These are phyloP conservation scores for Trichacis sp. DNA, from an alignment of 2,888 invertebrate species.

Conservation along the genomic window DNA sequence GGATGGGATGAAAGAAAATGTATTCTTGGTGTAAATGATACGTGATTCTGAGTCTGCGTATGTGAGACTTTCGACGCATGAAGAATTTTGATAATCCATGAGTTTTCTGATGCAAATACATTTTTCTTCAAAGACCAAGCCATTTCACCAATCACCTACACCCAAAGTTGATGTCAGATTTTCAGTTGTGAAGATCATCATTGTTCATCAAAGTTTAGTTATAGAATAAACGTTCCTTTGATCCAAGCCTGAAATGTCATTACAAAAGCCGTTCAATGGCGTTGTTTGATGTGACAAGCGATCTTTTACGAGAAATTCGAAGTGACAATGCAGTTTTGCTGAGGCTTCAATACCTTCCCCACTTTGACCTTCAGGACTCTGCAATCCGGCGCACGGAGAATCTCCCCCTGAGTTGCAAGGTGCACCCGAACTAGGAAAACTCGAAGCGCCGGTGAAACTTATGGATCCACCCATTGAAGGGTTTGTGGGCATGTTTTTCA, in stretches of 20 bases:
- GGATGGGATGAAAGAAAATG: too few relatives aligned
- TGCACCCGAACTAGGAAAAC: constrained; percentile 15
- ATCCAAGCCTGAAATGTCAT: too few relatives aligned
- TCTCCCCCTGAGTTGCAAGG: neutral
- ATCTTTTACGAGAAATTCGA: neutral
- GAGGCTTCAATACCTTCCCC: constrained; percentile 32
- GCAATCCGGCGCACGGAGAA: constrained; percentile 7
- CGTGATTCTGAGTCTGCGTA: too few relatives aligned
- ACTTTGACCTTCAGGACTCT: constrained; percentile 7
- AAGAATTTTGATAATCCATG: too few relatives aligned
- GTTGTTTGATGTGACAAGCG: neutral
- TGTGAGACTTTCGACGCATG: too few relatives aligned
- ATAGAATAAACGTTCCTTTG: neutral
- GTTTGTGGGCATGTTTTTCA: neutral
- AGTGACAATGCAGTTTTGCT: neutral
- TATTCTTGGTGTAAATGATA: too few relatives aligned
- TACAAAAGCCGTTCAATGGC: neutral
- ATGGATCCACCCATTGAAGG: too few relatives aligned
- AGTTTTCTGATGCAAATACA: too few relatives aligned
- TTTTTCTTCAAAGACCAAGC: too few relatives aligned
- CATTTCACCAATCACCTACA: too few relatives aligned
- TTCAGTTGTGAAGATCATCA: too few relatives aligned
- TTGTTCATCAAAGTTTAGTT: neutral
- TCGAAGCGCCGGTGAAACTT: constrained; percentile 15
- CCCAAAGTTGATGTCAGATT: too few relatives aligned